Evolutionary conservation across 2,888 invertebrate genomes (phyloP).

Genomic region (Drosophila mercatorum): DNA sequence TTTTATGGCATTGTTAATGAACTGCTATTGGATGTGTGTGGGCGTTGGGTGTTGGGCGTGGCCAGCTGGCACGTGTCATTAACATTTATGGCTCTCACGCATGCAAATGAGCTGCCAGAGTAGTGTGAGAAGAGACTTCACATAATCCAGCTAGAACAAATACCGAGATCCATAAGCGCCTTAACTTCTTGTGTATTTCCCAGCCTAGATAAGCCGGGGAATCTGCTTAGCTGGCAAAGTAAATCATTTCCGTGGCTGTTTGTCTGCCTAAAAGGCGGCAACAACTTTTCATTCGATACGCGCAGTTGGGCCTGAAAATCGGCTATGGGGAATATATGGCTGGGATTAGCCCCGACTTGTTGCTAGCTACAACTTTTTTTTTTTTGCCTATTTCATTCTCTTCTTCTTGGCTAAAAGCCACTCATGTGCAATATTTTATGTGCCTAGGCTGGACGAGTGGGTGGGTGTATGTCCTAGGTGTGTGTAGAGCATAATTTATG

Average conservation of each 20-base stretch:
- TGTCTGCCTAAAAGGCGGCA: conserved; percentile 64
- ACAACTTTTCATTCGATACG: conserved; percentile 50
- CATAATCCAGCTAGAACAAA: conserved; percentile 14
- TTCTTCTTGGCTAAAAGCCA: conserved; percentile 48
- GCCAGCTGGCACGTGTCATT: conserved; percentile 15
- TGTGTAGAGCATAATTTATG: conserved; percentile 60
- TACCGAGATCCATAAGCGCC: conserved; percentile 10
- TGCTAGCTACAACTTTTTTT: conserved; percentile 38
- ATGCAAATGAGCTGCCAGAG: conserved; percentile 28
- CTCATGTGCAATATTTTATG: conserved; percentile 71
- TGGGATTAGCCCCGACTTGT: conserved; percentile 52
- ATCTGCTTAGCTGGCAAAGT: conserved; percentile 32
- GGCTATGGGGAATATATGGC: conserved; percentile 14
- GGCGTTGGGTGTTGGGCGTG: conserved; percentile 22
- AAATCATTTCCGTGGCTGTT: conserved; percentile 55
- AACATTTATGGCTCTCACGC: background rate
- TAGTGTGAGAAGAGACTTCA: background rate
- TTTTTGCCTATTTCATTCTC: conserved; percentile 7
- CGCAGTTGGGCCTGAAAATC: conserved; percentile 49
- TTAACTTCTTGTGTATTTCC: background rate
- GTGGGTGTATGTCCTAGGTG: background rate
- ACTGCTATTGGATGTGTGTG: conserved; percentile 15
- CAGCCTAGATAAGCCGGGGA: conserved; percentile 1
- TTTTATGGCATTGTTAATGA: conserved; percentile 61
- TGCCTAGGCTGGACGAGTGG: conserved; percentile 10